These are phyloP conservation scores for Notarius lentiginosus DNA, from an alignment of 2,113 vertebrate genomes.

Conservation along the genomic window DNA sequence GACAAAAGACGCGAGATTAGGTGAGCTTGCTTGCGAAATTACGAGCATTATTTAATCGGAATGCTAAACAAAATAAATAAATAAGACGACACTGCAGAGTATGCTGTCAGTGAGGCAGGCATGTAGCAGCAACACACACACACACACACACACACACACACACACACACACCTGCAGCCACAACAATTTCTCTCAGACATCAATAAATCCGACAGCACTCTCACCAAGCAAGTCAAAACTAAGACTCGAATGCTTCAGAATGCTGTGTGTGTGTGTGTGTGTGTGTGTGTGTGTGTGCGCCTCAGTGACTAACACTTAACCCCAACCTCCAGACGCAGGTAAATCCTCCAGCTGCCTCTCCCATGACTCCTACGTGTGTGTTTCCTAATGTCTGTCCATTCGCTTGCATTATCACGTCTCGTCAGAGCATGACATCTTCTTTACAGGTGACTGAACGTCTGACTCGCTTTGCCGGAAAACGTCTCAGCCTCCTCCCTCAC, in stretches of 20 bases:
- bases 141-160: background rate
- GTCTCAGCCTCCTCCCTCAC: background rate
- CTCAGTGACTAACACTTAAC: conserved; percentile 58
- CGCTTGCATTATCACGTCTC: background rate
- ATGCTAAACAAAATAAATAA: background rate
- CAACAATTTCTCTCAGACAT: conserved; percentile 13
- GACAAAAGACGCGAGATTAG: too few species aligned
- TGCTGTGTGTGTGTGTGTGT: background rate
- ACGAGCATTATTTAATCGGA: too few species aligned
- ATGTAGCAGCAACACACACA: background rate
- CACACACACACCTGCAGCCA: conserved; percentile 3
- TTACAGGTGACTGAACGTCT: background rate
- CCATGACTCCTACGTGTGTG: conserved; percentile 54
- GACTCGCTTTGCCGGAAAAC: background rate
- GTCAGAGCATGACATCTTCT: background rate
- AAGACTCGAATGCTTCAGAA: background rate
- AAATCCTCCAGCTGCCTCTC: conserved; percentile 47
- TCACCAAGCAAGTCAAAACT: background rate
- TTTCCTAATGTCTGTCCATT: conserved; percentile 30
- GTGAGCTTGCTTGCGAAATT: background rate
- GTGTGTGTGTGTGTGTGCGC: background rate
- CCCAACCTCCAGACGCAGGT: conserved; percentile 58
- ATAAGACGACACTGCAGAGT: background rate
- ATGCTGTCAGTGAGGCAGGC: background rate
- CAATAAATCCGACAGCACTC: background rate